Conservation (phyloP, 1,140 invertebrate genomes). For the Hyles vespertilio region DNA sequence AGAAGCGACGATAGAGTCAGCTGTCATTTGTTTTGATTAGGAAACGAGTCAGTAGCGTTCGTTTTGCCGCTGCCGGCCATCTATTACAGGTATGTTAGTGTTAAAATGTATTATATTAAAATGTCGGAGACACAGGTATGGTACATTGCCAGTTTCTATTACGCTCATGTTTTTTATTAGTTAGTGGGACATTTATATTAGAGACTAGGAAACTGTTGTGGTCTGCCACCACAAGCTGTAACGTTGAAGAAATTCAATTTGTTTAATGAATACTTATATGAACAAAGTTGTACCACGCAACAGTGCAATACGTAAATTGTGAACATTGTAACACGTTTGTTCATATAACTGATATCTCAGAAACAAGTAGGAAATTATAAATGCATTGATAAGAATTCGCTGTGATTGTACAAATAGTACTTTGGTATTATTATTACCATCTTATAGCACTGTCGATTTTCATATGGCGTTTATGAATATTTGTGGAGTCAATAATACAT, state of each 20-base stretch:
- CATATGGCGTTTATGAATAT: no score
- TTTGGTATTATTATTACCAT: no score
- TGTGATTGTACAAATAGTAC: background rate
- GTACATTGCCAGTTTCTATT: no score
- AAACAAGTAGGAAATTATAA: constrained; percentile 1
- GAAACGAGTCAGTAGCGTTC: constrained; percentile 15
- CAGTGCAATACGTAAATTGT: no score
- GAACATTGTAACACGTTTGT: no score
- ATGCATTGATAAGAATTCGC: constrained; percentile 6
- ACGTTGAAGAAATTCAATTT: constrained; percentile 7
- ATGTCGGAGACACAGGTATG: no score
- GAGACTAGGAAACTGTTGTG: constrained; percentile 9
- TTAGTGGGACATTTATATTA: background rate
- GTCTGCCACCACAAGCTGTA: constrained; percentile 7
- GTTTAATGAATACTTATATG: background rate
- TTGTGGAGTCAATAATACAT: no score
- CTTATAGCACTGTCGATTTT: no score
- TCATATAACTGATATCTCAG: background rate
- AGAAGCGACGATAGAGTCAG: constrained; percentile 12
- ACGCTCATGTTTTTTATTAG: background rate
- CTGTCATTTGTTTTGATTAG: constrained; percentile 30
- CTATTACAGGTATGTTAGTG: constrained; percentile 22
- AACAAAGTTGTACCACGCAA: no score
- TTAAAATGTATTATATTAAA: constrained; percentile 6
- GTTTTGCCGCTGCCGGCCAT: constrained; percentile 14